phyloP scores from a whole-genome alignment of 2,113 vertebrate genomes.

The Prolemur simus region DNA sequence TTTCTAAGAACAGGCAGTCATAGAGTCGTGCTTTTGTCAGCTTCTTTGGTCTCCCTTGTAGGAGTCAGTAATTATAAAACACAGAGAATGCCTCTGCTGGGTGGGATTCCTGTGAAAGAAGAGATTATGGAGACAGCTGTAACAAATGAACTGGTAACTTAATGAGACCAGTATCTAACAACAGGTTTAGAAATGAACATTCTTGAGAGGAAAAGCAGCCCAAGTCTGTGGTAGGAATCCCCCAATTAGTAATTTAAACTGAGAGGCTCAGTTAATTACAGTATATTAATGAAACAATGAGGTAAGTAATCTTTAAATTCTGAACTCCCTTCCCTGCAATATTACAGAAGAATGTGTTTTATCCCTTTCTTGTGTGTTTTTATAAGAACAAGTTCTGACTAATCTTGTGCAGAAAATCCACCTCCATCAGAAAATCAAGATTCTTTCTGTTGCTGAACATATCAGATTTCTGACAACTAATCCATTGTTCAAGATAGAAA shows the following conservation, averaged over 20 bases:
- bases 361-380: conserved; percentile 80
- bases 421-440: conserved; percentile 72
- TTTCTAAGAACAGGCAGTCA: conserved; percentile 26
- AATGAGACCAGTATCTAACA: conserved; percentile 75
- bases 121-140: conserved; percentile 74
- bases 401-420: conserved; percentile 81
- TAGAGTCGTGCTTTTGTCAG: conserved; percentile 52
- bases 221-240: conserved; percentile 75
- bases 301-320: conserved; percentile 83
- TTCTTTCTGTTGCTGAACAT: conserved; percentile 71
- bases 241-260: conserved; percentile 81
- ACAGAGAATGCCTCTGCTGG: conserved; percentile 75
- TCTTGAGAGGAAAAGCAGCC: conserved; percentile 71
- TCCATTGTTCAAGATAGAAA: conserved; percentile 78
- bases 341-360: conserved; percentile 81
- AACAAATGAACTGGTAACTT: conserved; percentile 79
- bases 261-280: conserved; percentile 80
- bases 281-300: conserved; percentile 82
- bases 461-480: conserved; percentile 73
- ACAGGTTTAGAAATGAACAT: conserved; percentile 73
- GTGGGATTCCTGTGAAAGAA: conserved; percentile 71
- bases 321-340: conserved; percentile 72
- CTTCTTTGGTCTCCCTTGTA: conserved; percentile 62
- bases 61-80: conserved; percentile 73
- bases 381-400: conserved; percentile 85